phyloP scores from a whole-genome alignment of 30 jellyfish, hydroid and myxozoan genomes.

The Turritopsis dohrnii region DNA sequence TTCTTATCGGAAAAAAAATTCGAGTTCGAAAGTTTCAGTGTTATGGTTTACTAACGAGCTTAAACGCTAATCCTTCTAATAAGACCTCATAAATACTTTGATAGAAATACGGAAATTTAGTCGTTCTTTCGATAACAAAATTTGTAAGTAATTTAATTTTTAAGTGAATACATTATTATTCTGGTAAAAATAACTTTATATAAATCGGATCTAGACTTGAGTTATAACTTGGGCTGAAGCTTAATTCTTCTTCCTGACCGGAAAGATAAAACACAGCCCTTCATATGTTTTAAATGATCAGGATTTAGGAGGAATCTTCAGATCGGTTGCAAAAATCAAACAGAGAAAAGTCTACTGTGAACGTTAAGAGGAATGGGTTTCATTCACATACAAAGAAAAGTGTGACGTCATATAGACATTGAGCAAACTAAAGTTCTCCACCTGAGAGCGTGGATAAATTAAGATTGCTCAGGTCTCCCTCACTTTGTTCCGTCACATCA shows the following conservation, averaged over 20 bases:
- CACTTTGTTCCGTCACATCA: not conserved
- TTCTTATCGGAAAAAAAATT: not conserved
- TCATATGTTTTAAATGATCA: not conserved
- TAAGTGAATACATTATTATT: not conserved
- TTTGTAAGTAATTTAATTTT: not conserved
- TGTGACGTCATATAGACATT: not conserved
- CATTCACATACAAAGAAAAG: not conserved
- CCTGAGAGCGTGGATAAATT: conserved; percentile 8
- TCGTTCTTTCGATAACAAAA: not conserved
- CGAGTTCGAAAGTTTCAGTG: not conserved
- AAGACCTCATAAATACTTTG: not conserved
- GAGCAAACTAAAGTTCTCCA: not conserved
- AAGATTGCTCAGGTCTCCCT: not conserved
- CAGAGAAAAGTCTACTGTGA: no score
- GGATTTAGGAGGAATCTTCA: no score
- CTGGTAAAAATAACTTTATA: not conserved
- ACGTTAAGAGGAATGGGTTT: not conserved
- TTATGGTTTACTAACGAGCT: not conserved
- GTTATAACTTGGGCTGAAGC: no score
- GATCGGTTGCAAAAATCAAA: no score
- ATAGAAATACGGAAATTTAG: not conserved
- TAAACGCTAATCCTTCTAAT: not conserved
- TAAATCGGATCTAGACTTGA: no score
- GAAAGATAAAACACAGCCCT: not conserved
- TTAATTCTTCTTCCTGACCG: not conserved